Evolutionary conservation across 2,797 vertebrate species (phyloP), one percentile per base, ranked within the genome.

Genomic region (Platalea minor): DNA sequence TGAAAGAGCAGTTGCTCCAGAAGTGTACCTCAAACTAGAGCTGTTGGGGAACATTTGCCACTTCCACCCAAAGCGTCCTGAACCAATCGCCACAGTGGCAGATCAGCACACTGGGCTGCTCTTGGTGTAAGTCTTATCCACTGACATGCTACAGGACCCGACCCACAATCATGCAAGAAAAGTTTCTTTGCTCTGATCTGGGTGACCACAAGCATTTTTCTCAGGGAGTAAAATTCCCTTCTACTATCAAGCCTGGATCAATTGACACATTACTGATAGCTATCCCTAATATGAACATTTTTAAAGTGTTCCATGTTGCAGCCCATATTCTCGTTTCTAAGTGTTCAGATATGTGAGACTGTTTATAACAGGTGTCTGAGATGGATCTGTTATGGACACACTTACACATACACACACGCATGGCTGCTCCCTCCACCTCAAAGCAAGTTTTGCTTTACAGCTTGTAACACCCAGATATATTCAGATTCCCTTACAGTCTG

Each of bases 401-500:
- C 5, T 50, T 56, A 43, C 31, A 37, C 8, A 81, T 3, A 41
- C 8, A 81, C 11, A 56, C 7, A 21, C 1, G 2, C 33, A 23
- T 2, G 39, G 33, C 20, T 73, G 23, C 60, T 81, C 82, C 65
- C 37, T 81, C 51, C 29, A 59, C 41, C 80, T 60, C 80, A 39
- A 54, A 77, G 50, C 29, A 88, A 43, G 37, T 39, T 59, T 60
- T 77, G 43, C 31, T 70, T 79, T n/a, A 60, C 50, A 80, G 45
- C 28, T 63, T 63, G 15, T 56, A 85, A 77, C 39, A 59, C 46
- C 48, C 23, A 51, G 20, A n/a, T 45, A 37, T 8, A 50, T 50
- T 84, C 59, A 23, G 28, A 73, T 45, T 79, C 13, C n/a, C 97
- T 76, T 96, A 98, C 98, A 95, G 97, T 70, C 93, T 94, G 90